These are phyloP conservation scores for Sturnira hondurensis DNA, from an alignment of 2,113 vertebrate genomes.

Conservation along the genomic window DNA sequence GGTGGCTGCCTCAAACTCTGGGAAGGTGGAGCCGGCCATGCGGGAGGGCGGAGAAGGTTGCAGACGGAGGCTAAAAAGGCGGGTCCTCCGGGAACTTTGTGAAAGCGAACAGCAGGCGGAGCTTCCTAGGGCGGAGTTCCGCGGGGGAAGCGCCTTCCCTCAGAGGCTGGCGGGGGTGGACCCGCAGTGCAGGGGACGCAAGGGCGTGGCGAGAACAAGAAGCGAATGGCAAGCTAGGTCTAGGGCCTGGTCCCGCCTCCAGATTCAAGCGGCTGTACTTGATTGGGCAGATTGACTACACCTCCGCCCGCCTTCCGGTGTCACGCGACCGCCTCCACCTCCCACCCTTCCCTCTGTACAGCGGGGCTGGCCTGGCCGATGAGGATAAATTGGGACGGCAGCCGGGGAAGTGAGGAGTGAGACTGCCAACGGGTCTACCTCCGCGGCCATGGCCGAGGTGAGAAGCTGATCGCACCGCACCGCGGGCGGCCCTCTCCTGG, in stretches of 20 bases:
- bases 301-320: constrained; percentile 43
- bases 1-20: neutral
- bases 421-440: neutral
- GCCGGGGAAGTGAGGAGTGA: neutral
- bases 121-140: neutral
- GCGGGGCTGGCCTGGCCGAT: neutral
- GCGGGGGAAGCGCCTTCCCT: neutral
- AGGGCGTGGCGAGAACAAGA: neutral
- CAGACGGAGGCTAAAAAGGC: neutral
- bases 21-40: neutral
- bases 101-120: neutral
- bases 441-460: constrained; percentile 79
- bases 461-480: constrained; percentile 15
- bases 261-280: neutral
- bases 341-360: neutral
- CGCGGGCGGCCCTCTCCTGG: accelerated
- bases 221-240: neutral
- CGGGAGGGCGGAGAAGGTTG: neutral
- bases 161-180: neutral
- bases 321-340: constrained; percentile 58
- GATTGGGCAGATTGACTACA: constrained; percentile 14
- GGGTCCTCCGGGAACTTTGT: neutral
- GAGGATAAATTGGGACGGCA: constrained; percentile 12
- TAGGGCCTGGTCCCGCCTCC: neutral
- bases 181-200: neutral